Percentiles rank a stretch among this genome's conserved stretches.
Evolutionary conservation across 1,140 invertebrate species (phyloP).

Genomic region (Hormaphis cornu): DNA sequence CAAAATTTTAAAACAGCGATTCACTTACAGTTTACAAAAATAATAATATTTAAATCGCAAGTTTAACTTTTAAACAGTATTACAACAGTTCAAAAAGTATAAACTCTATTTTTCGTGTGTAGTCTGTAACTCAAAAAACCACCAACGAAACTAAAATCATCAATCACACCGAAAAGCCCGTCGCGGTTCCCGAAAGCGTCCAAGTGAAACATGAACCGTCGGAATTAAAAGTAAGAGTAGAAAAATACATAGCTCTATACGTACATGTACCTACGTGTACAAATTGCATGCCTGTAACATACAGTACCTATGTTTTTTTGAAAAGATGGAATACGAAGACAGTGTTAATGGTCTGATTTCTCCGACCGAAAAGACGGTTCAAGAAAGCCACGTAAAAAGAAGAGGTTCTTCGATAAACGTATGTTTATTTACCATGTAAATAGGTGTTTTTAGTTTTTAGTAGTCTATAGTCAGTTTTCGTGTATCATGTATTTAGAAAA

Average conservation of each 20-base stretch:
- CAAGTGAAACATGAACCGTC: background rate
- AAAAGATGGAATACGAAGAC: constrained; percentile 6
- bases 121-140: background rate
- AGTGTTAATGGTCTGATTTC: background rate
- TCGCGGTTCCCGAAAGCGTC: background rate
- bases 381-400: background rate
- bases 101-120: background rate
- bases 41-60: too few species aligned
- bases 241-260: background rate
- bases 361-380: background rate
- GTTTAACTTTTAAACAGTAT: too few species aligned
- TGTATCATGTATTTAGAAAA: constrained; percentile 2
- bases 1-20: too few species aligned
- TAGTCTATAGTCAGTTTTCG: background rate
- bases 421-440: background rate
- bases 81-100: background rate
- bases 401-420: constrained; percentile 16
- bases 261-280: background rate
- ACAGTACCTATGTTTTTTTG: background rate
- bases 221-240: background rate
- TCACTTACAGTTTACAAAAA: too few species aligned
- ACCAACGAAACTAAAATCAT: background rate
- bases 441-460: background rate
- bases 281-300: background rate
- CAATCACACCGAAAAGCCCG: background rate